These are phyloP conservation scores for Microtus pennsylvanicus DNA, from an alignment of 2,113 vertebrate genomes.

Conservation along the genomic window DNA sequence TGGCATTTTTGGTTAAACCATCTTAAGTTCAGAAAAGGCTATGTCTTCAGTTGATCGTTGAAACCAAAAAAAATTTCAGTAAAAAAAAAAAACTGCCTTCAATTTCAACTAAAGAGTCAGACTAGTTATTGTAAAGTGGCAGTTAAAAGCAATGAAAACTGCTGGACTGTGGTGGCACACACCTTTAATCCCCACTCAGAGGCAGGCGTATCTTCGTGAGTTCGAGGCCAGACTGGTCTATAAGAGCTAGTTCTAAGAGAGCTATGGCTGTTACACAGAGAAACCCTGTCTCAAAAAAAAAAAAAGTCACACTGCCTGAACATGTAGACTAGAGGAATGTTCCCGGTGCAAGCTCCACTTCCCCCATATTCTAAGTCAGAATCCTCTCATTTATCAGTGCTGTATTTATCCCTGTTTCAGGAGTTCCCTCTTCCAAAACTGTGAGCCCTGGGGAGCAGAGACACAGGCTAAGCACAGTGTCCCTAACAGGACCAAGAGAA, in stretches of 20 bases:
- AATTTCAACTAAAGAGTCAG: background rate
- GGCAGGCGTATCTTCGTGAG: too few species aligned
- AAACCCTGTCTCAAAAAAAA: too few species aligned
- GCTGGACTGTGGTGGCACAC: too few species aligned
- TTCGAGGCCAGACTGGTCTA: too few species aligned
- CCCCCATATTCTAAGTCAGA: too few species aligned
- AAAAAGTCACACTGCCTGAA: too few species aligned
- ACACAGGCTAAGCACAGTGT: background rate
- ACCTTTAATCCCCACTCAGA: too few species aligned
- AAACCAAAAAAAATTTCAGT: background rate
- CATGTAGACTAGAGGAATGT: fast-evolving
- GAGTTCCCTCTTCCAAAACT: background rate
- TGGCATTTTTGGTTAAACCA: background rate
- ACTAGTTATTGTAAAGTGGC: background rate
- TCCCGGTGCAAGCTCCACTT: fast-evolving
- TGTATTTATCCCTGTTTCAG: too few species aligned
- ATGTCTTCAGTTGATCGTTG: background rate
- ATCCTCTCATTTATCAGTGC: background rate
- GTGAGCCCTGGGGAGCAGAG: background rate
- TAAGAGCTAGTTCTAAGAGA: too few species aligned
- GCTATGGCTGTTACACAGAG: too few species aligned
- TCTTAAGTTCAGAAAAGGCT: background rate
- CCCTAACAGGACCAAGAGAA: background rate
- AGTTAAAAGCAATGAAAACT: background rate
- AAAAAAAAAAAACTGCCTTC: background rate